Base-by-base conservation (phyloP, 2,888 invertebrate genomes). In the Euzophera pinguis region DNA sequence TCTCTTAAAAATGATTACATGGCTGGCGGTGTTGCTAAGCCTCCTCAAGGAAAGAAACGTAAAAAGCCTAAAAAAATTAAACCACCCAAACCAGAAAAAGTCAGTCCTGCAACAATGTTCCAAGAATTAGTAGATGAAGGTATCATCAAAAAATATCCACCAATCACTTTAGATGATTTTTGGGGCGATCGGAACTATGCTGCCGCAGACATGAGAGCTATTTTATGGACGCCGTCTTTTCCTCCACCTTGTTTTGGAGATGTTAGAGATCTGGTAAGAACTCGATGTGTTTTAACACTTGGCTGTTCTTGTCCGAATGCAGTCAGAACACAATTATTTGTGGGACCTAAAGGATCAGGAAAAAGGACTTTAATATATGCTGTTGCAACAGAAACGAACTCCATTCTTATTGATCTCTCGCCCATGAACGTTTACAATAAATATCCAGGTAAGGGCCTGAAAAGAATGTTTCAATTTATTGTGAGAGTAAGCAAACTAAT, bases 331-430 rank as follows among this genome's bases (percentile, higher is more conserved):
- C 92, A 95, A 16, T 75, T 95, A 50, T 84, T 97, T 16, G 93
- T 92, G 27, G 96, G 96, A 0, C 93, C 95, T 0, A 86, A 92
- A 47, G 91, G 92, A 27, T 89, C 91, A 34, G 96, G 96, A 0
- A 96, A 96, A 78, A 92, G 91, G 66, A 90, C 94, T 56, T 78
- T 97, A 50, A 92, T 93, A 0, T 91, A 95, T 64, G 95, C 95
- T 0, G 89, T 97, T 27, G 96, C 95, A 59, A 93, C 93, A 1
- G 95, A 95, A 81, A 92, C 94, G 0, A 93, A 94, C 48, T 93
- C 96, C 3, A 93, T 95, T 39, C 76, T 96, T 10, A 94, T 97
- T 71, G 96, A 97, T 67, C 79, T 97, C 10, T 94, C 95, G 0
- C 94, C 96, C 0, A 81, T 91, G 42, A 93, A 93, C 60, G 84